These are phyloP conservation scores for Stenodema calcarata DNA, from an alignment of 2,888 invertebrate genomes.

Conservation along the genomic window DNA sequence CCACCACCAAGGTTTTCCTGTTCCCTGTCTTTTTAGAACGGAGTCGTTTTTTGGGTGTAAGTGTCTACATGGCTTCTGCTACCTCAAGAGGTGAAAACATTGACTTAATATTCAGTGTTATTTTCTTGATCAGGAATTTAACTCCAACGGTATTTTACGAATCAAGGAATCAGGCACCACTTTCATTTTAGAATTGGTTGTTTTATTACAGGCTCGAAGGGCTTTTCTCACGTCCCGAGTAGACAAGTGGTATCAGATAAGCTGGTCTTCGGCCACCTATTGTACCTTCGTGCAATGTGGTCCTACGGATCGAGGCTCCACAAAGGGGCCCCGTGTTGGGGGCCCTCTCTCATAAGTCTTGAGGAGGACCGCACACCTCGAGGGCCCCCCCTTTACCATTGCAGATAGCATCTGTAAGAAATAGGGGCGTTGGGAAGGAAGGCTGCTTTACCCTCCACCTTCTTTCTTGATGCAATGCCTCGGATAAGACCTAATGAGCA, in stretches of 20 bases:
- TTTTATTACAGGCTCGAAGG: constrained; percentile 19
- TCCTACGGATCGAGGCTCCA: background rate
- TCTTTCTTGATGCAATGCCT: constrained; percentile 12
- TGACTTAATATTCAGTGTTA: too few species aligned
- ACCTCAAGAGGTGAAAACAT: too few species aligned
- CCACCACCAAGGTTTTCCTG: too few species aligned
- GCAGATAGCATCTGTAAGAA: constrained; percentile 39
- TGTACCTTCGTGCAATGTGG: constrained; percentile 39
- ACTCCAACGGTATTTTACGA: too few species aligned
- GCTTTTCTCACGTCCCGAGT: constrained; percentile 13
- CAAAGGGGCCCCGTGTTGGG: constrained; percentile 2
- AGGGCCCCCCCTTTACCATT: background rate
- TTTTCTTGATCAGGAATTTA: too few species aligned
- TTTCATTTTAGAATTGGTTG: background rate
- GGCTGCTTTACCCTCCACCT: background rate
- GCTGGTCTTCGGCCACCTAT: constrained; percentile 23
- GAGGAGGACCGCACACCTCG: constrained; percentile 33
- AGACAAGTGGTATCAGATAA: constrained; percentile 17
- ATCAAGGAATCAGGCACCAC: background rate
- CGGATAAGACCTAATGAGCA: constrained; percentile 47
- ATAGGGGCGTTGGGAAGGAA: constrained; percentile 18
- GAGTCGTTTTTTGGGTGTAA: too few species aligned
- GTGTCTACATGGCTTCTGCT: too few species aligned
- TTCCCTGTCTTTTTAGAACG: too few species aligned
- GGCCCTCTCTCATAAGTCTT: constrained; percentile 40